These are phyloP conservation scores for Danio tinwini DNA, from an alignment of 2,797 vertebrate species.

Conservation along the genomic window DNA sequence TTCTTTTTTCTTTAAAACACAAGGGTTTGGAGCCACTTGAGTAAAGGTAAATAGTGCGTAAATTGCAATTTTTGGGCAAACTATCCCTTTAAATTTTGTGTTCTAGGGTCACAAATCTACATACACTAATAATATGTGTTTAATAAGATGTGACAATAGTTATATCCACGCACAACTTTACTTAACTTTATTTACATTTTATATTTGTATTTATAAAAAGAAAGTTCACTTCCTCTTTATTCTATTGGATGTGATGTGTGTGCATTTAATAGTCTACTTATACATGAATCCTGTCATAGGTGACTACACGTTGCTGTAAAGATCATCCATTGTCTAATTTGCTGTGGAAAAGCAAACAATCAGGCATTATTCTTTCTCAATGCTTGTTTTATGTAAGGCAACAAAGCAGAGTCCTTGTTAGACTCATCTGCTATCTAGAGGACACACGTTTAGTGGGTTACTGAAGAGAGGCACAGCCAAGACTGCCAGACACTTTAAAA, in stretches of 20 bases:
- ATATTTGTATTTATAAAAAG: not conserved
- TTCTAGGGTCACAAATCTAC: too few species aligned
- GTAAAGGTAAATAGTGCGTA: too few species aligned
- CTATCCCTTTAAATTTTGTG: too few species aligned
- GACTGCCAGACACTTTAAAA: slow-evolving; percentile 73
- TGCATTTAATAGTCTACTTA: slow-evolving; percentile 57
- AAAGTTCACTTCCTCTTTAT: not conserved
- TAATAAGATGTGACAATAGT: too few species aligned
- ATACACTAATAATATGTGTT: too few species aligned
- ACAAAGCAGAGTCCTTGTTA: slow-evolving; percentile 90
- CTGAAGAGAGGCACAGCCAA: slow-evolving; percentile 82
- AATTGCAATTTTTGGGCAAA: too few species aligned
- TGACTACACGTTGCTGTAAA: slow-evolving; percentile 70
- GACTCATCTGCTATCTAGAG: slow-evolving; percentile 84
- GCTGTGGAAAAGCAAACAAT: slow-evolving; percentile 88
- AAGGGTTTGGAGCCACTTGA: too few species aligned
- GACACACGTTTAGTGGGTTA: slow-evolving; percentile 84
- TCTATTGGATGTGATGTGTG: slow-evolving; percentile 25
- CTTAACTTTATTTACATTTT: too few species aligned
- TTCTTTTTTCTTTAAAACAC: too few species aligned
- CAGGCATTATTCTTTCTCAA: slow-evolving; percentile 85
- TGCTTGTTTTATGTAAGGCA: slow-evolving; percentile 84
- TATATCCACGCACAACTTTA: too few species aligned
- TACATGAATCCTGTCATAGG: slow-evolving; percentile 69
- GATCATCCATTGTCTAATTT: slow-evolving; percentile 78